Base-by-base conservation (phyloP, 1,140 invertebrate genomes). In the Calephelis nemesis region DNA sequence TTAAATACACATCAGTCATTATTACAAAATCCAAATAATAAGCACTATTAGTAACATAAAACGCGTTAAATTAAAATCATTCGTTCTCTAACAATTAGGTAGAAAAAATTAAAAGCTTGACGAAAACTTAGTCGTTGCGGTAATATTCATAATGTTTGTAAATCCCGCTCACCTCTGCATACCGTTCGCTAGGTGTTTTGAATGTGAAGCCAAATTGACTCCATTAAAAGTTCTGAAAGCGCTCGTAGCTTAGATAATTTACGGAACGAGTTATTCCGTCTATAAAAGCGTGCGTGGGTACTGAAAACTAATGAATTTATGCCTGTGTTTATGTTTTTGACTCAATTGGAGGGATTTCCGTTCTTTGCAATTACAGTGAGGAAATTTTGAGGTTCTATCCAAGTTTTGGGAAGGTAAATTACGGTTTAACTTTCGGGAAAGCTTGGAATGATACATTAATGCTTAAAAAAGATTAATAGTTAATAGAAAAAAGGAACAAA, bases 151-250 rank as follows among this genome's bases (percentile, higher is more conserved):
- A 63, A 81, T 87, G 78, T 82, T 84, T 82, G 73, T 84, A 85
- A 84, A 83, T 82, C 77, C 79, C 78, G 74, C 78, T 85, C 84
- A 81, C 81, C 78, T 81, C 76, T 75, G 73, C 74, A 75, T 73
- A 74, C 60, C 73, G 71, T 74, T 78, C 74, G 75, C 83, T 77
- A 76, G 77, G 71, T 88, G 83, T 88, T 88, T 88, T 87, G 84
- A 89, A 89, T 89, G 81, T 82, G 79, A 77, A 72, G 78, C 85
- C 81, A 87, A 89, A 90, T 87, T 90, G 86, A 86, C 85, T 90
- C 86, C 86, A 89, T 90, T 90, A 89, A 89, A 90, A 89, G 82
- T 89, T 90, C 82, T 85, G 85, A 87, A 90, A 88, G 86, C 84
- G 81, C 79, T 88, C 84, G 79, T 82, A 84, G 86, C 85, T 87